Percentiles rank a stretch among this genome's conserved stretches.
These are phyloP conservation scores for Struthidea cinerea DNA, from an alignment of 2,113 vertebrate genomes.

Conservation along the genomic window DNA sequence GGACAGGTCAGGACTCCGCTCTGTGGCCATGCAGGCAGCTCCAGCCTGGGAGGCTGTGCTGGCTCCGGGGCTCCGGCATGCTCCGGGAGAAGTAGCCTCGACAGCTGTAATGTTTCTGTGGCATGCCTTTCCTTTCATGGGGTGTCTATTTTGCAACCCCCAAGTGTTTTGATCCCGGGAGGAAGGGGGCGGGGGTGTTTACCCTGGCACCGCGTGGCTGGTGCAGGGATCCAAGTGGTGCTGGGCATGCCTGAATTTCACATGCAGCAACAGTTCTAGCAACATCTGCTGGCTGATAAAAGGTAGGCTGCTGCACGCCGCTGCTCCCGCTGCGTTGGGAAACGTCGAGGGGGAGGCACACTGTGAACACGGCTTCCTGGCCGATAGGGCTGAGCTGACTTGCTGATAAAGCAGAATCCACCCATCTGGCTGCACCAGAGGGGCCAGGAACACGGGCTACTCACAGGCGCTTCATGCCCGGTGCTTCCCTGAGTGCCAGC, in stretches of 20 bases:
- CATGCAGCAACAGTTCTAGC: constrained; percentile 39
- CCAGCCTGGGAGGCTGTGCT: background rate
- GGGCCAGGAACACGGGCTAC: background rate
- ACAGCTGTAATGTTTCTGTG: constrained; percentile 47
- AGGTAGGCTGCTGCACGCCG: constrained; percentile 1
- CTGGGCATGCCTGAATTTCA: constrained; percentile 25
- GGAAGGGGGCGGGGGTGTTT: constrained; percentile 51
- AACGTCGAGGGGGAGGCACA: constrained; percentile 29
- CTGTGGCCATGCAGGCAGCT: background rate
- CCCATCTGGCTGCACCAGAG: constrained; percentile 34
- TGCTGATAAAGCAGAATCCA: constrained; percentile 64
- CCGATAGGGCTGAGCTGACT: constrained; percentile 45
- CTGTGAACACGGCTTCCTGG: constrained; percentile 42
- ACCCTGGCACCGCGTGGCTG: constrained; percentile 32
- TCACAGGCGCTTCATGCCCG: background rate
- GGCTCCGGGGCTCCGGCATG: background rate
- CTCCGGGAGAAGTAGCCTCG: background rate
- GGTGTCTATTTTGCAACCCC: constrained; percentile 60
- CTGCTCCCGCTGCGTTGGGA: constrained; percentile 11
- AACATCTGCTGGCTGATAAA: constrained; percentile 66
- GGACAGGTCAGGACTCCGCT: accelerated
- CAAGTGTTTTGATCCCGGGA: constrained; percentile 50
- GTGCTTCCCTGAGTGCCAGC: background rate
- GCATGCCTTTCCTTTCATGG: constrained; percentile 58
- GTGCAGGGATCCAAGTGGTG: background rate